Base-by-base conservation (phyloP, 2,797 vertebrate species). In the Ctenopoma multispine region DNA sequence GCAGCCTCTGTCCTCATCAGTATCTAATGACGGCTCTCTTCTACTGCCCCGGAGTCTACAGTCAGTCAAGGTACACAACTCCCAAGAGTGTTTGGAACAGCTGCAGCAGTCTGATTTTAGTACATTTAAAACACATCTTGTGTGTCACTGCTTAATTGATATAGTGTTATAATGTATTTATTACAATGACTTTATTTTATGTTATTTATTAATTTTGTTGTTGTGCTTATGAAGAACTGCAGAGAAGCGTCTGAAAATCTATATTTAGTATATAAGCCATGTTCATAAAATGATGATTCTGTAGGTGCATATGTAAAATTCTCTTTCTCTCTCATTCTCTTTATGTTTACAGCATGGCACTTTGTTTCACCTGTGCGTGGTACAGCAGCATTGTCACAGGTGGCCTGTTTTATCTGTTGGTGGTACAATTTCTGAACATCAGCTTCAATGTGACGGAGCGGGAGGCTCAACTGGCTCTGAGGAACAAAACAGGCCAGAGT, bases 321-420 rank as follows among this genome's bases (percentile, higher is more conserved):
- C 3, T 40, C 21, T 7, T 24, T 24, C 27, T 48, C n/a, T n/a
- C n/a, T 11, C 38, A 14, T 14, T 40, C 12, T 77, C 18, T 72
- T 49, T 57, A 3, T 68, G 9, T 78, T 61, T 51, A 43, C 93
- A 99, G 97, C 92, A 95, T 95, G 0, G 97, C 98, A 0, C 94
- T 99, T 61, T 95, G 95, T 61, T 99, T 97, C 94, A 99, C 97
- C 88, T 99, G 97, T 54, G 96, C 95, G 27, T 99, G 97, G 98
- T 99, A 98, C 94, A 96, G 96, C 80, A 91, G 94, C 83, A 96
- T 99, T 49, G 91, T 99, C 75, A 97, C 97, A 0, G 93, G 83
- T 3, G 96, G 96, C 6, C 91, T 98, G 90, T 88, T 96, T 76
- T 96, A 97, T 92, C 92, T 99, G 82, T 92, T 98, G 82, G 80